Base-by-base conservation (phyloP, 2,113 vertebrate genomes). In the Beaufortia kweichowensis region DNA sequence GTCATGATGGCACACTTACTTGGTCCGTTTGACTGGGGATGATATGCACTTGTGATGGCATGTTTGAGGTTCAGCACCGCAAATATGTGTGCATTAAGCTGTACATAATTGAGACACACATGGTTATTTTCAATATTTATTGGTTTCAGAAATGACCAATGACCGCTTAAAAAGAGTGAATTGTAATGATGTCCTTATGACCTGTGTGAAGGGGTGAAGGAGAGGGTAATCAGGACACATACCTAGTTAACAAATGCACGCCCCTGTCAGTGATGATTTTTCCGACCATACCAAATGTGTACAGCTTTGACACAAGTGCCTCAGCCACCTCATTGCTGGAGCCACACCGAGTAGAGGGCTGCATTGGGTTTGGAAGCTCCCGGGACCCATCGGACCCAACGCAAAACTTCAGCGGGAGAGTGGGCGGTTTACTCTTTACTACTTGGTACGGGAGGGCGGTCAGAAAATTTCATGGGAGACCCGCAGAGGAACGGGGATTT, bases 271-370 rank as follows among this genome's bases (percentile, higher is more conserved):
- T 68, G n/a, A 68, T 53, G 19, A 68, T 50, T 68, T 68, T 68
- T 15, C 24, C 14, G 66, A 68, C 66, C 66, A 68, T 53, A 50
- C 65, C 65, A 48, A 68, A 68, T 19, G 43, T 68, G 41, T 68
- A 68, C 1, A 68, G 66, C 43, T 68, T 68, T 68, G 66, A 50
- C 66, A 68, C 65, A 68, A 68, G 43, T 68, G 66, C 66, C 41
- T 69, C 66, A 69, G 43, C 66, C 46, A 69, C 66, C 23, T 69
- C 66, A 69, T 21, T 24, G 35, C 66, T 69, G 66, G 66, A 69
- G 46, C 66, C 41, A 69, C 41, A 69, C n/a, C n/a, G n/a, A n/a
- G n/a, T n/a, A n/a, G n/a, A 14, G 14, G 26, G 41, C 19, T 7
- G 14, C 41, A 33, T 53, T 4, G 46, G 35, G 26, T 15, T 60